Percentiles rank a stretch among this genome's conserved stretches.
phyloP scores from a whole-genome alignment of 2,113 vertebrate species.

The Psephotus haematonotus region DNA sequence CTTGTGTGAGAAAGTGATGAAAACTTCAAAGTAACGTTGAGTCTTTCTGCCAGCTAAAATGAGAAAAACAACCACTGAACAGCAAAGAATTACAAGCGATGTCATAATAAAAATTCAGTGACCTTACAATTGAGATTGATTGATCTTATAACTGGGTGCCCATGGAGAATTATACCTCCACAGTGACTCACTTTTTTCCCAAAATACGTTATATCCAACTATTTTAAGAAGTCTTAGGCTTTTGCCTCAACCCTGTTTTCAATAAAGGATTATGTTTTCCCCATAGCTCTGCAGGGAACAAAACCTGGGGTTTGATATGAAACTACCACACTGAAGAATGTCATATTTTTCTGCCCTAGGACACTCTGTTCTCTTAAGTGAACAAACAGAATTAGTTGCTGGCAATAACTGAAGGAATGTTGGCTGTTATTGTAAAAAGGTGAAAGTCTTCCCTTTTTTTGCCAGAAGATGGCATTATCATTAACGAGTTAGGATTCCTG shows the following conservation, averaged over 20 bases:
- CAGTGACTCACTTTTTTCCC: neutral
- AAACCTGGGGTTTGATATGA: neutral
- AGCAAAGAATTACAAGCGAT: neutral
- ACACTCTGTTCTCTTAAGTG: neutral
- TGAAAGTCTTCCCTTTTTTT: neutral
- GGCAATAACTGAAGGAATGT: neutral
- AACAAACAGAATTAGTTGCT: neutral
- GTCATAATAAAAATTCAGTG: neutral
- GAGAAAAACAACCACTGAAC: neutral
- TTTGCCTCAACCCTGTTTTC: neutral
- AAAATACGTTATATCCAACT: neutral
- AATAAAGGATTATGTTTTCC: neutral
- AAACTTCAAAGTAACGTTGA: neutral
- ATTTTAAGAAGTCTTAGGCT: neutral
- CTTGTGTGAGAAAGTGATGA: neutral
- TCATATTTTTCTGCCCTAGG: neutral
- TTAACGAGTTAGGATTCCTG: neutral
- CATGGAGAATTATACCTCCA: neutral
- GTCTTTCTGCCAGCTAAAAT: neutral
- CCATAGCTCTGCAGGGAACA: neutral
- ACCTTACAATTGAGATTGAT: neutral
- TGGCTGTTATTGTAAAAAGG: neutral
- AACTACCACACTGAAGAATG: neutral
- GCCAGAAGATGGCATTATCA: slow-evolving; percentile 54
- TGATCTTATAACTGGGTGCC: neutral